Evolutionary conservation across 2,888 invertebrate species (phyloP).

Genomic region (Synergus japonicus): DNA sequence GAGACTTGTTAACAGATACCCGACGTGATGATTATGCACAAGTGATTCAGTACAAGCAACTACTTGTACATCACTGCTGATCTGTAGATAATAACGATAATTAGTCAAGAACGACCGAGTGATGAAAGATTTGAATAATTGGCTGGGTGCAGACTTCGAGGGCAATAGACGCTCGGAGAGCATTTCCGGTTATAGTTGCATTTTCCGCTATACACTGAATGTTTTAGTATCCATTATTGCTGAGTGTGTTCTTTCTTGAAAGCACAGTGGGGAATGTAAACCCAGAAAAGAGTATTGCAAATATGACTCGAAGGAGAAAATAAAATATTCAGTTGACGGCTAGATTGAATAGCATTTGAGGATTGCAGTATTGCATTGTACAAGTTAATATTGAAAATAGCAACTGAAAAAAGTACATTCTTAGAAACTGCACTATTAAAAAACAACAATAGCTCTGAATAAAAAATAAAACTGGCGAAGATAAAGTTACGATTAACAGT

Average conservation of each 20-base stretch:
- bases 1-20: constrained; percentile 11
- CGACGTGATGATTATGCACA: constrained; percentile 42
- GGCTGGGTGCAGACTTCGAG: constrained; percentile 47
- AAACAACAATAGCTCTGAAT: too few relatives aligned
- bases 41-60: constrained; percentile 46
- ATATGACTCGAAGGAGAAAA: background rate
- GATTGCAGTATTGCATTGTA: background rate
- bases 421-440: too few relatives aligned
- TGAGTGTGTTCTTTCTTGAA: background rate
- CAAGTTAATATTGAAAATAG: background rate
- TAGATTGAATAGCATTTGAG: background rate
- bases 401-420: too few relatives aligned
- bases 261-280: background rate
- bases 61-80: constrained; percentile 41
- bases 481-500: too few relatives aligned
- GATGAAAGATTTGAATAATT: constrained; percentile 59
- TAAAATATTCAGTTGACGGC: background rate
- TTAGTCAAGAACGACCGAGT: constrained; percentile 50
- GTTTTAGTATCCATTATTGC: background rate
- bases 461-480: too few relatives aligned
- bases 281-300: background rate
- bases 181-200: constrained; percentile 6
- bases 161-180: constrained; percentile 7
- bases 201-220: background rate
- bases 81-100: constrained; percentile 56